Evolutionary conservation across 2,888 invertebrate species (phyloP), one percentile per base, ranked within the genome.

Genomic region (Patella ulyssiponensis): DNA sequence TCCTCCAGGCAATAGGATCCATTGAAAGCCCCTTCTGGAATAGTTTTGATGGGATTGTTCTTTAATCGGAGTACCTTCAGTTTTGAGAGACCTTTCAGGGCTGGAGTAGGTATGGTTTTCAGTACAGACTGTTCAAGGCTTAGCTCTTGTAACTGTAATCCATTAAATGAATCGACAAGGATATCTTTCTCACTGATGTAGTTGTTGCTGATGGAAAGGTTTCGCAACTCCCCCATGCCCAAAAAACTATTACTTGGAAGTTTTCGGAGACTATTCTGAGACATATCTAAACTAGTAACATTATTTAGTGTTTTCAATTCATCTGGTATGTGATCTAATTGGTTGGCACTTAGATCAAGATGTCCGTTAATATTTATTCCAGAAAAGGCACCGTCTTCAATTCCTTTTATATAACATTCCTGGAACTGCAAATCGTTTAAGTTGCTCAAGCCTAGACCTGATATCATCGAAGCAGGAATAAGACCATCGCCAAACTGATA

Each of bases 241-340:
- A 3, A 11, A 14, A 64, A 64, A 15, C 20, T 64, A 23, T 64
- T 64, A 14, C 64, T 64, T 5, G 64, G 64, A 17, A 64, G 20
- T 20, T 14, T 64, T 23, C 23, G 20, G 64, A 64, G 20, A 14
- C 64, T 64, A 23, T 64, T 64, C 23, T 64, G 64, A 14, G 64
- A 64, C 3, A 64, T 14, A 23, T 64, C 64, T 14, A 64, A 64
- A 23, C 23, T 64, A 20, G 64, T 64, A 2, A 64, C 20, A 64
- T 64, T 64, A 23, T 20, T 64, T 3, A 64, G 64, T 23, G 64
- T 64, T 23, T 64, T 64, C 20, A 64, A 20, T 64, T 64, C 64
- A 23, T 64, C 64, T 64, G 64, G 64, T 20, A 64, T 64, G 64
- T 64, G 64, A 23, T 64, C 64, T 23, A 64, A 64, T 20, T 64